Percentiles rank a stretch among this genome's conserved stretches.
Conservation (phyloP, 2,797 vertebrate genomes). For the Rhincodon typus region DNA sequence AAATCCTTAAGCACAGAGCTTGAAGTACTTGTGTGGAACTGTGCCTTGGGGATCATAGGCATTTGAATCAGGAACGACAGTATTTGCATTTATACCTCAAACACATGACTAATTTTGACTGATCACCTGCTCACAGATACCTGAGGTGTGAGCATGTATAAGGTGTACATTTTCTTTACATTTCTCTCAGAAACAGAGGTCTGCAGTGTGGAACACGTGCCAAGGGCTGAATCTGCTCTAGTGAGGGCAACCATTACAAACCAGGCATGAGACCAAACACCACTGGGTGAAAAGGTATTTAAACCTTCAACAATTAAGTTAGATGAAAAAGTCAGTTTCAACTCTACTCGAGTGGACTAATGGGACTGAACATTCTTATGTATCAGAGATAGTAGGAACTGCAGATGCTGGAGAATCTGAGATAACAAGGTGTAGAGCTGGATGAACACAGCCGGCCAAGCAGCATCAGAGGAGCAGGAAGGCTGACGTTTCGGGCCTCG, state of each 20-base stretch:
- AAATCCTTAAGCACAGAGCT: background rate
- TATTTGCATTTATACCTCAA: background rate
- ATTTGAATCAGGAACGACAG: background rate
- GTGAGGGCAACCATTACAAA: background rate
- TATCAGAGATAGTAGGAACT: too few species aligned
- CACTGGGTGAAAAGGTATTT: too few species aligned
- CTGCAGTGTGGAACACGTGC: background rate
- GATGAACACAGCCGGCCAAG: too few species aligned
- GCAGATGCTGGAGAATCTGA: too few species aligned
- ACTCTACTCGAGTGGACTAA: too few species aligned
- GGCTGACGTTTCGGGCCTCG: too few species aligned
- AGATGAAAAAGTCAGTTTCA: too few species aligned
- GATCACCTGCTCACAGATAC: background rate
- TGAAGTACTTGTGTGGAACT: background rate
- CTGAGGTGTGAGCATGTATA: background rate
- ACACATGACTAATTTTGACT: background rate
- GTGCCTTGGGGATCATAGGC: background rate
- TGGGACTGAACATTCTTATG: too few species aligned
- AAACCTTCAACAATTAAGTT: background rate
- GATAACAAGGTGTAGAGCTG: too few species aligned
- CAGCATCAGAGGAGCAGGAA: too few species aligned
- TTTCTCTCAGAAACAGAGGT: background rate
- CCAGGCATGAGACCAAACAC: background rate
- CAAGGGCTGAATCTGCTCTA: background rate
- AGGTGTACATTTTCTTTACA: background rate